phyloP scores from a whole-genome alignment of 1,140 invertebrate species.

The Drosophila funebris region DNA sequence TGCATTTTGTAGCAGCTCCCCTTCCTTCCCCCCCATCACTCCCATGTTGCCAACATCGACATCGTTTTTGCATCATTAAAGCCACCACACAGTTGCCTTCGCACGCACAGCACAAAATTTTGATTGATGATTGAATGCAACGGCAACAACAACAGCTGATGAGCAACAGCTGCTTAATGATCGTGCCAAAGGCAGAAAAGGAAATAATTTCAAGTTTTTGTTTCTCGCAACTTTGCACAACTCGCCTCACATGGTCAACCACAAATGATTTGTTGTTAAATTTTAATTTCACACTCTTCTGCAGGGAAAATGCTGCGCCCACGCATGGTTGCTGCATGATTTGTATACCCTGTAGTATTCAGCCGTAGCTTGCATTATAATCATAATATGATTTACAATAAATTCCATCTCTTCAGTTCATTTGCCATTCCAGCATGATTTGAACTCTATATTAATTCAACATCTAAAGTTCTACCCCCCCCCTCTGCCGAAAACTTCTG shows the following conservation, averaged over 20 bases:
- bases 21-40: neutral
- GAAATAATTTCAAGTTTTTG: constrained; percentile 45
- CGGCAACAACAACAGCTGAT: constrained; percentile 46
- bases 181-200: constrained; percentile 57
- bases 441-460: neutral
- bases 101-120: constrained; percentile 77
- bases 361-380: too few species aligned
- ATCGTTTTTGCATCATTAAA: constrained; percentile 74
- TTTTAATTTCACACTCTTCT: constrained; percentile 8
- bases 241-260: too few species aligned
- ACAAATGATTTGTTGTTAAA: too few species aligned
- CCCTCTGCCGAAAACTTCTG: neutral
- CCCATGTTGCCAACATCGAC: neutral
- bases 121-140: constrained; percentile 80
- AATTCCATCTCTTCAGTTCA: neutral
- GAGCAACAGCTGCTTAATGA: constrained; percentile 80
- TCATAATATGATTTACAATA: too few species aligned
- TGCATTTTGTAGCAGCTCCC: constrained; percentile 38
- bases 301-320: neutral
- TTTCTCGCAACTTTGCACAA: constrained; percentile 17
- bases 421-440: too few species aligned
- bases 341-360: neutral
- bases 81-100: constrained; percentile 29
- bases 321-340: neutral
- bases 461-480: neutral